Evolutionary conservation across 2,113 vertebrate species (phyloP).

Genomic region (Ovibos moschatus): DNA sequence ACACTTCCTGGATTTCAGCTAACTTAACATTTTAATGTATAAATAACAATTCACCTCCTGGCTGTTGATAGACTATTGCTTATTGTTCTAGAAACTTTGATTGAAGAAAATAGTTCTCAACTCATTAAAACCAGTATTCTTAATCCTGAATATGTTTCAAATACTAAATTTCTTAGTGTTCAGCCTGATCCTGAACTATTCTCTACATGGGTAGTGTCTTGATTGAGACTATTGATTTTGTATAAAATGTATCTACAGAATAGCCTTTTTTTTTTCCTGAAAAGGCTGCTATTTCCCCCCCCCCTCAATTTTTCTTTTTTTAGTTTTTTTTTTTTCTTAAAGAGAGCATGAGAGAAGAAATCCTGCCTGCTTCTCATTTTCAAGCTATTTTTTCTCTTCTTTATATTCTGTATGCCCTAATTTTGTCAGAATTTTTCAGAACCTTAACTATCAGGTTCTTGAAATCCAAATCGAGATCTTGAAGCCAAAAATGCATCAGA

Average conservation of each 20-base stretch:
- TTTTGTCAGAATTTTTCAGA: background rate
- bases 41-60: constrained; percentile 8
- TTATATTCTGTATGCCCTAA: background rate
- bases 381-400: background rate
- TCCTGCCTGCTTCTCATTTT: background rate
- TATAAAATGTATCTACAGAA: background rate
- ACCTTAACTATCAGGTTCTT: background rate
- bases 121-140: constrained; percentile 12
- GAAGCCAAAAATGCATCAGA: background rate
- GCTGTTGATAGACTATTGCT: constrained; percentile 21
- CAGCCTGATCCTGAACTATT: background rate
- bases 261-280: background rate
- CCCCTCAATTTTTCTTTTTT: background rate
- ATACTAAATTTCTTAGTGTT: background rate
- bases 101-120: constrained; percentile 18
- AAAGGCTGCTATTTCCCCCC: background rate
- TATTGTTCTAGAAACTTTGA: constrained; percentile 39
- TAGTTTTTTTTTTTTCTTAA: background rate
- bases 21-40: constrained; percentile 10
- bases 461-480: background rate
- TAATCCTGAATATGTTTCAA: background rate
- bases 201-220: background rate
- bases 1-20: background rate
- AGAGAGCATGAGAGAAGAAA: background rate
- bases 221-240: background rate